A percentile compares a stretch with the other conserved stretches of the same genome.
Evolutionary conservation across 2,113 vertebrate genomes (phyloP).

Genomic region (Neolamprologus caudopunctatus): DNA sequence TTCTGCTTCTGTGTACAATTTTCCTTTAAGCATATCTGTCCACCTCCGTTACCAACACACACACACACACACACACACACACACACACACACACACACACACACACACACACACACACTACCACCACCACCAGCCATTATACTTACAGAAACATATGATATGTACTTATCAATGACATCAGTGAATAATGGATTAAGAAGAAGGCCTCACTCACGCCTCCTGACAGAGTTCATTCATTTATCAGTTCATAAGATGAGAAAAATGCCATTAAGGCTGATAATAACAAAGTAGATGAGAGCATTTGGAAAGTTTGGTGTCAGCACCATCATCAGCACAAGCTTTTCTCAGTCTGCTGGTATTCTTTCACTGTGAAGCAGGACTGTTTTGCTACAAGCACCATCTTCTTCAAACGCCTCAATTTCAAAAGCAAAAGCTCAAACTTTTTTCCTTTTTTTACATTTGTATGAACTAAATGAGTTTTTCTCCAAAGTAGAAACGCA

Average conservation of each 20-base stretch:
- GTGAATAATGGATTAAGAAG: neutral
- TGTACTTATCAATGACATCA: neutral
- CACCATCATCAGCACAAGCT: neutral
- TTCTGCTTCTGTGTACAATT: neutral
- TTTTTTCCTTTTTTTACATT: neutral
- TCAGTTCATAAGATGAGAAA: neutral
- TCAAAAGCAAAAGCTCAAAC: neutral
- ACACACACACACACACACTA: neutral
- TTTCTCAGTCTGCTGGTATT: neutral
- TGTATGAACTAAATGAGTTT: neutral
- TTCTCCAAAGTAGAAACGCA: neutral
- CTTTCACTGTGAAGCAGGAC: neutral
- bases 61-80: neutral
- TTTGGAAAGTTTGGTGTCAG: neutral
- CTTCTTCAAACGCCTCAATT: neutral
- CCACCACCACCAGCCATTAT: neutral
- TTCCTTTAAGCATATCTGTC: conserved; percentile 8
- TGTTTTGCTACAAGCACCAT: neutral
- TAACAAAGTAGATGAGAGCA: neutral
- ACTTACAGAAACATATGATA: neutral
- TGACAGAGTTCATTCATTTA: neutral
- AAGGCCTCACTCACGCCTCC: neutral
- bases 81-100: neutral
- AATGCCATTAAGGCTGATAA: neutral
- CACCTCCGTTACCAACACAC: neutral